Base-by-base conservation (phyloP, 2,888 invertebrate species). In the Panzeria rudis region DNA sequence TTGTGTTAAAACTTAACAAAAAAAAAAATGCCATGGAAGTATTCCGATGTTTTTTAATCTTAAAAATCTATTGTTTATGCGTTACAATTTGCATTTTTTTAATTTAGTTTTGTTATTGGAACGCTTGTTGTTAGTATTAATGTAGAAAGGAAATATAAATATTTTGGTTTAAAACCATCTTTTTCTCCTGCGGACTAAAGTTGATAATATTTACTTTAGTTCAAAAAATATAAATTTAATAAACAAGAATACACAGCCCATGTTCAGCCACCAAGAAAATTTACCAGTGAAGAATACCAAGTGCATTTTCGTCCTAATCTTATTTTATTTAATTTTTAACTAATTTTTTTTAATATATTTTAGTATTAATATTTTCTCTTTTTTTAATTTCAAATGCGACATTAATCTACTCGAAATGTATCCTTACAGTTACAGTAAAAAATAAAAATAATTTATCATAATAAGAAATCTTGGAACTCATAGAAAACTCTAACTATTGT, bases 401-500 rank as follows among this genome's bases (percentile, higher is more conserved):
- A 62, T 71, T 15, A 11, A 52, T 61, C 15, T 17, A 78, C 62
- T 81, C 62, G 64, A 69, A 75, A 76, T 20, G 52, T 82, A 82
- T 66, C 56, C 38, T 2, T 66, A 25, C 29, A 32, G 66, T 68
- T 72, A 38, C 17, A 64, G 44, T 17, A 29, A 54, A 8, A 52
- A 71, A 52, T 35, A 47, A 69, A 64, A 64, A 35, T 20, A 59
- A 71, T 15, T 38, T 29, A 75, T 23, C 17, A 64, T 47, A 68
- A 68, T 54, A 80, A 50, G n/a, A 56, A 71, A 71, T 56, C 44
- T 61, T 59, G 4, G 68, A 75, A 79, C 62, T 75, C 76, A 78
- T 20, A 76, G 61, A 72, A 56, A 59, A 78, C 69, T 78, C 69
- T 71, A 71, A 47, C 73, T 75, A 62, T 77, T 84, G 77, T 81